Conservation (phyloP, 2,888 invertebrate species). For the Mimas tiliae region DNA sequence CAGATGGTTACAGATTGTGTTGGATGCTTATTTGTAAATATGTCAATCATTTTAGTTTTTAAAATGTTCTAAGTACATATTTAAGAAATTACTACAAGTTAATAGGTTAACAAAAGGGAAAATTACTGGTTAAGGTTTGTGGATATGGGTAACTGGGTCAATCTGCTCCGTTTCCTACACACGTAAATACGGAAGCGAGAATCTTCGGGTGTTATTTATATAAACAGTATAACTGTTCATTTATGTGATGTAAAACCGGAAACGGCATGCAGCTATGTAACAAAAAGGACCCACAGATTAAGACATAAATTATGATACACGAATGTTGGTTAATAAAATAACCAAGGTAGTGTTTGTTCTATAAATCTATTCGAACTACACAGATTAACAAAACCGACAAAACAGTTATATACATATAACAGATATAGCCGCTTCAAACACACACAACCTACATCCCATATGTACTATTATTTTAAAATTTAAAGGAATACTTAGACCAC, state of each 20-base stretch:
- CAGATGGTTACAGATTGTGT: not conserved
- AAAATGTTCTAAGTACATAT: not conserved
- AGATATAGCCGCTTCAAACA: too few relatives aligned
- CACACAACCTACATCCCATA: too few relatives aligned
- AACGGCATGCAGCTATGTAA: constrained; percentile 3
- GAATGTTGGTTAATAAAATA: not conserved
- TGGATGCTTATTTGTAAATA: not conserved
- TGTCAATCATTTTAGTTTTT: not conserved
- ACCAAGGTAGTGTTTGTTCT: not conserved
- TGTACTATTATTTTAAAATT: too few relatives aligned
- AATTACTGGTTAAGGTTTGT: not conserved
- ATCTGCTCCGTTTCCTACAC: not conserved
- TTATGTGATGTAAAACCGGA: not conserved
- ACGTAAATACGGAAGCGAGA: too few relatives aligned
- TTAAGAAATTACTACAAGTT: not conserved
- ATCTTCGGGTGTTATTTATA: not conserved
- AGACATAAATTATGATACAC: not conserved
- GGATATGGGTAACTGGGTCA: not conserved
- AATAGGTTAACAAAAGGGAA: not conserved
- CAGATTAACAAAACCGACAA: not conserved
- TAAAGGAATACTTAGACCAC: too few relatives aligned
- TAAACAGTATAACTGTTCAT: not conserved
- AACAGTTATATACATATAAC: too few relatives aligned
- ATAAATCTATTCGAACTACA: not conserved
- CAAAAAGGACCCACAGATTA: not conserved